These are phyloP conservation scores for Oikopleura dioica DNA, from an alignment of 23 tunicate genomes.

Conservation along the genomic window DNA sequence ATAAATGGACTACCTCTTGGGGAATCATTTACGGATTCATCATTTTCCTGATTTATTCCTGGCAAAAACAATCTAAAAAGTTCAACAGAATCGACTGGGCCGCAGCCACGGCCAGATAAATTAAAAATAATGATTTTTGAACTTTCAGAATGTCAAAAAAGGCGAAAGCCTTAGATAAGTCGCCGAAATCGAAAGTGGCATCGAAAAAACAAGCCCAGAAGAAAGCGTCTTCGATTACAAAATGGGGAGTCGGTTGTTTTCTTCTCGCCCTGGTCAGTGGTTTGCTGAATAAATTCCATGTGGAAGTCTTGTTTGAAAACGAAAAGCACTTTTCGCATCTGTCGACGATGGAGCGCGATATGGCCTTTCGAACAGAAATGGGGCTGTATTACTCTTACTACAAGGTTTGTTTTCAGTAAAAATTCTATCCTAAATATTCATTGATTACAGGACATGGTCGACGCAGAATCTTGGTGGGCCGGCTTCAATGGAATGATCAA, in stretches of 20 bases:
- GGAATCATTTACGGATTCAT: neutral
- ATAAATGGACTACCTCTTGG: neutral
- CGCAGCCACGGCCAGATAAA: neutral
- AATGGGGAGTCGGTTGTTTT: slow-evolving; percentile 16
- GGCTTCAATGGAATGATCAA: slow-evolving; percentile 41
- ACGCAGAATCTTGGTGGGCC: neutral
- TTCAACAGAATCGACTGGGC: no score
- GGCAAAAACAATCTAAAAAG: no score
- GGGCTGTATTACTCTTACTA: slow-evolving; percentile 92
- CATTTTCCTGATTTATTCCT: neutral
- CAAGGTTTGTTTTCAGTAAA: slow-evolving; percentile 57
- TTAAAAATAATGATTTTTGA: neutral
- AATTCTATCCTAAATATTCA: no score
- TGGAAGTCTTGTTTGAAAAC: slow-evolving; percentile 88
- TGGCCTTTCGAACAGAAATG: slow-evolving; percentile 96
- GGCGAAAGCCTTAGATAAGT: neutral
- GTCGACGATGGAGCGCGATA: slow-evolving; percentile 72
- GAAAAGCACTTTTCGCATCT: slow-evolving; percentile 95
- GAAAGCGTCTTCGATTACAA: neutral
- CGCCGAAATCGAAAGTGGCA: neutral
- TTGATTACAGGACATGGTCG: no score
- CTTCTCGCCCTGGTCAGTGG: slow-evolving; percentile 43
- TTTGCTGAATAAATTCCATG: slow-evolving; percentile 72
- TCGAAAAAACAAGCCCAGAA: neutral
- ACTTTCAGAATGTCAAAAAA: slow-evolving; percentile 6